A percentile compares a stretch with the other conserved stretches of the same genome.
Evolutionary conservation across 2,113 vertebrate species (phyloP).

Genomic region (Abramis brama): DNA sequence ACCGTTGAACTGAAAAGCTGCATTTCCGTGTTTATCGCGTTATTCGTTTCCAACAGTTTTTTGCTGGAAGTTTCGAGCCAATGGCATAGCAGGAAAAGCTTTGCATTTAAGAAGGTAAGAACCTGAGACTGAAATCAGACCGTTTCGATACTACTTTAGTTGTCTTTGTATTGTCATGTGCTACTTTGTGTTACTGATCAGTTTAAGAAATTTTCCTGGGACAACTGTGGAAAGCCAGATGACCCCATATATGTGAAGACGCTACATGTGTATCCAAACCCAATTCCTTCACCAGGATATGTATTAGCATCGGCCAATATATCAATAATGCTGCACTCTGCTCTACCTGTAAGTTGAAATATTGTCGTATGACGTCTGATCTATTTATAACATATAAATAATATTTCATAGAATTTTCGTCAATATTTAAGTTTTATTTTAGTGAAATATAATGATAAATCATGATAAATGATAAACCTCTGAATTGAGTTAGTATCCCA

Average conservation of each 20-base stretch:
- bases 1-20: not conserved
- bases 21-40: not conserved
- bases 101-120: slow-evolving; percentile 32
- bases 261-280: slow-evolving; percentile 72
- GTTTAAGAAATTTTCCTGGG: slow-evolving; percentile 71
- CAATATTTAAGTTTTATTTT: not conserved
- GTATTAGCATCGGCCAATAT: slow-evolving; percentile 69
- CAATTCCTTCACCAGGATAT: slow-evolving; percentile 72
- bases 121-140: not conserved
- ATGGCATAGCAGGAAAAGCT: not conserved
- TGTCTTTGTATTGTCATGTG: not conserved
- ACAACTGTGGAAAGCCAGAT: slow-evolving; percentile 72
- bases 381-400: not conserved
- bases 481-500: not conserved
- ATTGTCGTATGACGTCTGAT: not conserved
- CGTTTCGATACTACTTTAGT: not conserved
- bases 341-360: slow-evolving; percentile 67
- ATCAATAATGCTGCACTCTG: slow-evolving; percentile 57
- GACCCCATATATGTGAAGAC: slow-evolving; percentile 68
- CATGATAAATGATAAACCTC: not conserved
- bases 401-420: not conserved
- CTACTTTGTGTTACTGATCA: not conserved
- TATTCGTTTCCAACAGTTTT: slow-evolving; percentile 2
- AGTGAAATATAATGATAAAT: not conserved
- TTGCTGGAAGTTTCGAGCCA: not conserved